These are phyloP conservation scores for Microtus pennsylvanicus DNA, from an alignment of 2,113 vertebrate species.

Conservation along the genomic window DNA sequence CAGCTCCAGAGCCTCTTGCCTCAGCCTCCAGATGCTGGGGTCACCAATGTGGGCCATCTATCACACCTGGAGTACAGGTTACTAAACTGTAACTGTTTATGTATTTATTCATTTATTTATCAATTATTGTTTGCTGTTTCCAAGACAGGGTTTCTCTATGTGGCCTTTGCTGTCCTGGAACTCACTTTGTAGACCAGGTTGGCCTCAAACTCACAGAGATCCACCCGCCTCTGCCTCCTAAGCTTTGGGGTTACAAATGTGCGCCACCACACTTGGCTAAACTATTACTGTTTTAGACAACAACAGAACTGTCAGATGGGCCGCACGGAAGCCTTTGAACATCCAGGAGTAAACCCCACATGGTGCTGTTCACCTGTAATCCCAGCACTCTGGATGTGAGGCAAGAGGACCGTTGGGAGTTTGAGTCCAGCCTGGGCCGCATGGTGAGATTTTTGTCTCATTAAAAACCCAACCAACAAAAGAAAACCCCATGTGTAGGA, in stretches of 20 bases:
- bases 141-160: background rate
- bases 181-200: background rate
- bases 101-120: background rate
- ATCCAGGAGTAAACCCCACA: background rate
- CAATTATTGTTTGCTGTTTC: background rate
- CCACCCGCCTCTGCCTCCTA: background rate
- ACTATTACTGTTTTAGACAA: background rate
- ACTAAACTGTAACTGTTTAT: background rate
- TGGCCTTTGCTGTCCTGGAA: background rate
- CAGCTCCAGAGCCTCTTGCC: background rate
- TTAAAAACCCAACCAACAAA: background rate
- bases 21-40: background rate
- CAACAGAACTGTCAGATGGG: background rate
- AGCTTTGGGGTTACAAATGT: background rate
- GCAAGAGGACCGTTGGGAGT: background rate
- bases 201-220: background rate
- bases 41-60: background rate
- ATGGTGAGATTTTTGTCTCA: background rate
- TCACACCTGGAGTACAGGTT: background rate
- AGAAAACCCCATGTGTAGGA: background rate
- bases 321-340: background rate
- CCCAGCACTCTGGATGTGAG: background rate
- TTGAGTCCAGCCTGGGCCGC: background rate
- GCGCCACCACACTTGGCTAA: background rate
- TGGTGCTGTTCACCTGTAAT: background rate